Evolutionary conservation across 2,797 vertebrate genomes (phyloP).

Genomic region (Hoplostethus atlanticus): DNA sequence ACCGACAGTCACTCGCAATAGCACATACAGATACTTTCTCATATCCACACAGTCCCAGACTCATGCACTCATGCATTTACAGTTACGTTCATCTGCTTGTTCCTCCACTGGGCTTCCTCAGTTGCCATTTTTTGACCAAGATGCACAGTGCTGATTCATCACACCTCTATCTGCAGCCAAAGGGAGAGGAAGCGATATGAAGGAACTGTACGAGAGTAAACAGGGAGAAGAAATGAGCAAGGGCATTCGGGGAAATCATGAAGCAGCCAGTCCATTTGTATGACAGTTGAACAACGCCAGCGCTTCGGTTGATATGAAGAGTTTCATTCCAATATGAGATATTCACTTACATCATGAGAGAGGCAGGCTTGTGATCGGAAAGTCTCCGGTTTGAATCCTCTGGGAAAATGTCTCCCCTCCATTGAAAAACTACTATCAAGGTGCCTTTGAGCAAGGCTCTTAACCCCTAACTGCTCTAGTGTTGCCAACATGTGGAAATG

Average conservation of each 20-base stretch:
- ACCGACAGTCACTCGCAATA: not conserved
- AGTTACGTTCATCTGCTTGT: not conserved
- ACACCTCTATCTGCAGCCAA: not conserved
- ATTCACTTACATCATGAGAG: too few species aligned
- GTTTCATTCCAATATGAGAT: too few species aligned
- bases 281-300: too few species aligned
- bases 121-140: too few species aligned
- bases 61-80: not conserved
- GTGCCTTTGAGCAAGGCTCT: too few species aligned
- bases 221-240: not conserved
- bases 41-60: conserved; percentile 1
- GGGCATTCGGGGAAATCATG: not conserved
- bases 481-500: too few species aligned
- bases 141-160: not conserved
- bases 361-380: too few species aligned
- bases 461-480: too few species aligned
- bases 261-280: not conserved
- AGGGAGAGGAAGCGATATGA: not conserved
- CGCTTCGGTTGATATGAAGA: too few species aligned
- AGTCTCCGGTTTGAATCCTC: too few species aligned
- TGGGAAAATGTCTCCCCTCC: too few species aligned
- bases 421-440: too few species aligned
- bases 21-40: not conserved
- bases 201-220: not conserved
- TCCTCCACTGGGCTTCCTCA: not conserved